Evolutionary conservation across 2,113 vertebrate genomes (phyloP).

Genomic region (Planiliza haematocheilus): DNA sequence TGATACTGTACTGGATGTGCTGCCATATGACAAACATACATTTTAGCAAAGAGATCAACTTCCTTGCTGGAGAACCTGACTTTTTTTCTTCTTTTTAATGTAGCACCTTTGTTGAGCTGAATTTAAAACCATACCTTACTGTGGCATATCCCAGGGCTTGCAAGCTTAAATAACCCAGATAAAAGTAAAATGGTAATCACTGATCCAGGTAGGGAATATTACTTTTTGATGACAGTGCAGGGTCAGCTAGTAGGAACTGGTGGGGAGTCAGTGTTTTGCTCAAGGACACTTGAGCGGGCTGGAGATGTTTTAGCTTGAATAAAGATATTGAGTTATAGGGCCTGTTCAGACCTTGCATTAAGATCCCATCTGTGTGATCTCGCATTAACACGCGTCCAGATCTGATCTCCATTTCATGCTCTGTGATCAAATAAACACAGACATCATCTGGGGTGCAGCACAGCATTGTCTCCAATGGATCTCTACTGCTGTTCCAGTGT

Average conservation of each 20-base stretch:
- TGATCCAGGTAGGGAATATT: conserved; percentile 48
- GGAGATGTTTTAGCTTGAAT: conserved; percentile 10
- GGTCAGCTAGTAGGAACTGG: conserved; percentile 31
- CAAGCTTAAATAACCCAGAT: conserved; percentile 55
- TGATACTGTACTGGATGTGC: no score
- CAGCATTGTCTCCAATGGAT: no score
- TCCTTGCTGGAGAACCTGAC: no score
- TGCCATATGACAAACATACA: no score
- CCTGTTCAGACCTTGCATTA: no score
- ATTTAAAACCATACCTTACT: conserved; percentile 42
- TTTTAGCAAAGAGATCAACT: neutral
- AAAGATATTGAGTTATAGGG: neutral
- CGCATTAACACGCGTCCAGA: no score
- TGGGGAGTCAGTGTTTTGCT: conserved; percentile 36
- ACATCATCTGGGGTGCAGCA: no score
- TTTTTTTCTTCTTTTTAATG: conserved; percentile 32
- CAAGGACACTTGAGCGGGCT: conserved; percentile 19
- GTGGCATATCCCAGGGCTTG: conserved; percentile 35
- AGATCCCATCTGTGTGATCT: no score
- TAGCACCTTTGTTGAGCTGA: conserved; percentile 27
- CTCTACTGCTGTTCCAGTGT: no score
- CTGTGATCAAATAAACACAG: no score
- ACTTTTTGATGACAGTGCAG: conserved; percentile 41
- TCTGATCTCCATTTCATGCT: no score
- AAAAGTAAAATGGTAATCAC: conserved; percentile 67